Base-by-base conservation (phyloP, 2,113 vertebrate species). In the Regulus satrapa region DNA sequence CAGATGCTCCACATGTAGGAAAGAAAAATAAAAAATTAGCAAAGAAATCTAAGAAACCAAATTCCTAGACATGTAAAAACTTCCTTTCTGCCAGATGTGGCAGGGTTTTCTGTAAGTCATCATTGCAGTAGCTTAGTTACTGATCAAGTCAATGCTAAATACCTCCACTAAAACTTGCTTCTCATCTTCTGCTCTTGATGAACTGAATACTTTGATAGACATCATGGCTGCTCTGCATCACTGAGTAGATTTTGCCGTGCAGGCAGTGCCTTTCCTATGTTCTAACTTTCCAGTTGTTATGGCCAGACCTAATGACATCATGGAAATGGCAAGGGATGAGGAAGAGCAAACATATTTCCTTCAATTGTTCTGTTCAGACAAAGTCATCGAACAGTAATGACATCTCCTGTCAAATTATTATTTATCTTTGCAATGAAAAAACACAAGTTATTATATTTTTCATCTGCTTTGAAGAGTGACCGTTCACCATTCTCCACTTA, bases 291-390 rank as follows among this genome's bases (percentile, higher is more conserved):
- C 96, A 96, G 32, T 92, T 95, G 92, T 80, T 86, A 84, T 68
- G 90, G 72, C 90, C 90, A 96, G 86, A 85, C 56, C 40, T 81
- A 92, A 52, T 96, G 95, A 97, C 85, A 94, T 94, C 88, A 95
- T 94, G 92, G 92, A 96, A 96, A 88, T 78, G 88, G 90, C 64
- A 91, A 92, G 67, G 85, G 79, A 84, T 81, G 75, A 86, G 92
- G 92, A 95, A 96, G 94, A 96, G 75, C 87, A 95, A 92, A 71
- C 92, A 67, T 52, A 90, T 92, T 97, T 96, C 96, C 96, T 96
- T 86, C 92, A 92, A 96, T 96, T 96, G 95, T 96, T 93, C 75
- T 85, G 23, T 84, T 94, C 73, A 93, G 92, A 94, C 78, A 88
- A 94, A 96, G 92, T 74, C 78, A 92, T 86, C 95, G 91, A 95